Percentiles rank a stretch among this genome's conserved stretches.
These are phyloP conservation scores for Myrmecophaga tridactyla DNA, from an alignment of 2,113 vertebrate species.

Conservation along the genomic window DNA sequence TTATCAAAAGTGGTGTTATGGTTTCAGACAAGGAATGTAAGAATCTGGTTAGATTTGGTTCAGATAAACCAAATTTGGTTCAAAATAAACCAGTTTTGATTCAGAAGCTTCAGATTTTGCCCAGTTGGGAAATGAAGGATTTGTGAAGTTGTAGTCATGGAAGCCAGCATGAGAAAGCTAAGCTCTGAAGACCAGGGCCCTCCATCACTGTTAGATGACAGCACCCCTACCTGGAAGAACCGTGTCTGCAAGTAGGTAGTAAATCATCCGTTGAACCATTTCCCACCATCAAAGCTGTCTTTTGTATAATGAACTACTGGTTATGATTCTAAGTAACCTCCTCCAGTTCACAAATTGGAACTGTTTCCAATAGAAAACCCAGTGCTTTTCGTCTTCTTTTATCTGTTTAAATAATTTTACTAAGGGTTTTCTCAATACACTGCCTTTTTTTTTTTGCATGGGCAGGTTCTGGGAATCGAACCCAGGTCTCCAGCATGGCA, in stretches of 20 bases:
- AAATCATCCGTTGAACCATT: neutral
- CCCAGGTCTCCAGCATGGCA: too few species aligned
- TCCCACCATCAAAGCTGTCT: neutral
- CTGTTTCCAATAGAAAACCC: neutral
- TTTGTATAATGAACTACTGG: neutral
- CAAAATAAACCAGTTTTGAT: slow-evolving; percentile 31
- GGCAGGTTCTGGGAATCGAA: too few species aligned
- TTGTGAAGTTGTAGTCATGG: slow-evolving; percentile 57
- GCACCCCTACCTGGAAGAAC: neutral
- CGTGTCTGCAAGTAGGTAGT: neutral
- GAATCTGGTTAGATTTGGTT: slow-evolving; percentile 21
- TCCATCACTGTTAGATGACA: slow-evolving; percentile 9
- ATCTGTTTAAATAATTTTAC: neutral
- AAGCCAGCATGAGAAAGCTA: slow-evolving; percentile 21
- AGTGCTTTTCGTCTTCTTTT: neutral
- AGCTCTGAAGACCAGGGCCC: neutral
- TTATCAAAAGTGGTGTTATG: neutral
- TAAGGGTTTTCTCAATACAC: neutral
- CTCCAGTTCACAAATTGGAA: neutral
- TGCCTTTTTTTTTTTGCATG: too few species aligned
- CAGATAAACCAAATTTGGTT: slow-evolving; percentile 22
- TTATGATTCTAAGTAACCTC: neutral
- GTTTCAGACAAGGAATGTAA: slow-evolving; percentile 4
- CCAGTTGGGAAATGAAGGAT: slow-evolving; percentile 43
- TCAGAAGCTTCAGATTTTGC: slow-evolving; percentile 30